Base-by-base conservation (phyloP, 2,888 invertebrate species). In the Troides aeacus region DNA sequence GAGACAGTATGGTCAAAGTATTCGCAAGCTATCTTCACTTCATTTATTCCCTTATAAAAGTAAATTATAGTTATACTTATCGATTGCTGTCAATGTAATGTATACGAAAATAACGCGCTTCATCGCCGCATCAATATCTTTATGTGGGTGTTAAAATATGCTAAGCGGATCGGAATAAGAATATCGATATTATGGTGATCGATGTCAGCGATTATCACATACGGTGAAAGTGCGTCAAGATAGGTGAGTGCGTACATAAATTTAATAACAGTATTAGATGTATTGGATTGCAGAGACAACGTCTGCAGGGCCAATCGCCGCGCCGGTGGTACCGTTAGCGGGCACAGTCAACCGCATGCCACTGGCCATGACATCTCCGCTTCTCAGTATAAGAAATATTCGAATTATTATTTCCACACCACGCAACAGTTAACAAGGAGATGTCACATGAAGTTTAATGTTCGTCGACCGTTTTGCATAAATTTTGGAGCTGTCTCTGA, bases 181-280 rank as follows among this genome's bases (percentile, higher is more conserved):
- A 78, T 80, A 78, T 81, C 79, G 81, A 85, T 79, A 83, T 81
- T 81, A 72, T 74, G 75, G 84, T 88, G 88, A 90, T 87, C 85
- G 85, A 89, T 89, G 85, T 78, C 77, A 77, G 79, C 82, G 85
- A 87, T 87, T 86, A 87, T 80, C 82, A 82, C 82, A 85, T 81
- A 81, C 75, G 79, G 89, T 87, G 90, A 90, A 91, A 91, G 91
- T 90, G 85, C 83, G 79, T 77, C 79, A 75, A 80, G 82, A 84
- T 83, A 83, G 73, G 66, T 58, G 59, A 66, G 73, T 75, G 71
- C 79, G 83, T 82, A 86, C 85, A 88, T 87, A 86, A 86, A 87
- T 87, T 89, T 89, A 89, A 89, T 89, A 89, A 89, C 88, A 89
- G 87, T 88, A 89, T 87, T 88, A 89, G 89, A 89, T 87, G 84